Percentiles rank a stretch among this genome's conserved stretches.
phyloP scores from a whole-genome alignment of 2,888 invertebrate genomes.

The Ernsta delagoae region DNA sequence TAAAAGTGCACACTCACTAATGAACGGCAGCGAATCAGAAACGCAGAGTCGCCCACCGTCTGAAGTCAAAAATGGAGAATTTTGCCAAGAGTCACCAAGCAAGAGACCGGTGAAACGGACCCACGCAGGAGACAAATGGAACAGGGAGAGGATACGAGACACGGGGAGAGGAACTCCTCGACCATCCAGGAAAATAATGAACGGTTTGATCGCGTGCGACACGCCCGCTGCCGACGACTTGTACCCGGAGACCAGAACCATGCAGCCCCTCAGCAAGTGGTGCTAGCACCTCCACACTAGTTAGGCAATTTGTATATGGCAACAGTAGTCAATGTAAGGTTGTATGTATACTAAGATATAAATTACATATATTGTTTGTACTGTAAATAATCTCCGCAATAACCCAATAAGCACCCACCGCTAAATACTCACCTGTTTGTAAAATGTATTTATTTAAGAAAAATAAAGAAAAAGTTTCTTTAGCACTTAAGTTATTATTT shows the following conservation, averaged over 20 bases:
- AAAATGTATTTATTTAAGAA: constrained; percentile 51
- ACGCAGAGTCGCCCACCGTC: constrained; percentile 62
- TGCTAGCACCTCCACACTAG: too few species aligned
- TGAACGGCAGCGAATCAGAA: constrained; percentile 77
- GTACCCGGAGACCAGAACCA: too few species aligned
- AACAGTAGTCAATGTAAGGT: constrained; percentile 1
- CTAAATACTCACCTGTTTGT: constrained; percentile 57
- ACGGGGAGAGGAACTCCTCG: constrained; percentile 70
- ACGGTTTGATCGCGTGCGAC: constrained; percentile 61
- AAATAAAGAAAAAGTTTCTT: constrained; percentile 38
- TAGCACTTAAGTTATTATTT: background rate
- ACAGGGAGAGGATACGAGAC: constrained; percentile 60
- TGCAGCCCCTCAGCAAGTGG: too few species aligned
- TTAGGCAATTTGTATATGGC: background rate
- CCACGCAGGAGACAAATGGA: constrained; percentile 68
- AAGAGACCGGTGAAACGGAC: constrained; percentile 86
- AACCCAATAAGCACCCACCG: constrained; percentile 63
- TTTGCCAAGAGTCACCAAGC: constrained; percentile 70
- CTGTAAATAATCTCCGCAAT: constrained; percentile 23
- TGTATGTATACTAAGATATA: too few species aligned
- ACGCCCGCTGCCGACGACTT: constrained; percentile 71
- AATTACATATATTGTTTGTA: constrained; percentile 21
- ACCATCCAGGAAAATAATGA: constrained; percentile 59
- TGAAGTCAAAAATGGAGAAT: constrained; percentile 61
- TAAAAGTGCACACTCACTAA: constrained; percentile 91